Percentiles rank a stretch among this genome's conserved stretches.
phyloP scores from a whole-genome alignment of 2,113 vertebrate species.

The Eurystomus gularis region DNA sequence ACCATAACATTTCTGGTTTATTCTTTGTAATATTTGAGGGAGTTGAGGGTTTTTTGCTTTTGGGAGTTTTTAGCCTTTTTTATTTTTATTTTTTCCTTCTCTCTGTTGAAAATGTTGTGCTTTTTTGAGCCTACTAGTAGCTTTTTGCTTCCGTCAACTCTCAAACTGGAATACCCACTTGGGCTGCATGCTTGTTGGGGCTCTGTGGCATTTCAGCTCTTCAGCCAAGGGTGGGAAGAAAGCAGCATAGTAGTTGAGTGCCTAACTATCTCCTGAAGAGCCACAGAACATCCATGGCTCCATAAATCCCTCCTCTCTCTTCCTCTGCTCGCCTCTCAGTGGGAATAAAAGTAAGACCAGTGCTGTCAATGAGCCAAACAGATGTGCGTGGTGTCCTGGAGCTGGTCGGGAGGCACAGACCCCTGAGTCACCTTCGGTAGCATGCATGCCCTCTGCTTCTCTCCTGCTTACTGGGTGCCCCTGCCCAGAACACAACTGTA shows the following conservation, averaged over 20 bases:
- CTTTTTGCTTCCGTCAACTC: not conserved
- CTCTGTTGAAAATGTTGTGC: not conserved
- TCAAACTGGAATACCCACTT: not conserved
- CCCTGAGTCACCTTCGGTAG: accelerated
- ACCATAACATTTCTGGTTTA: not conserved
- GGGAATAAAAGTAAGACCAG: not conserved
- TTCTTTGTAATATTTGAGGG: not conserved
- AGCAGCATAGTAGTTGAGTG: not conserved
- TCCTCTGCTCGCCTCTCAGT: not conserved
- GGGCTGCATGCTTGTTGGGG: not conserved
- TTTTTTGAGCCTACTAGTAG: not conserved
- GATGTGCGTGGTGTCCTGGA: accelerated
- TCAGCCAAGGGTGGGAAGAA: not conserved
- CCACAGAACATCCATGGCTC: not conserved
- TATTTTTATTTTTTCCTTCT: no score
- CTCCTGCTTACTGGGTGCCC: not conserved
- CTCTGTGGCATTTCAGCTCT: not conserved
- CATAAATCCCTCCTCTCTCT: not conserved
- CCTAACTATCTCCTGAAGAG: not conserved
- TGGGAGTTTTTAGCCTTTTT: not conserved
- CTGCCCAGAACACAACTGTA: not conserved
- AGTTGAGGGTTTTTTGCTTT: not conserved
- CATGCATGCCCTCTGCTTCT: not conserved
- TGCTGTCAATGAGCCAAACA: not conserved
- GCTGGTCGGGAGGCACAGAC: accelerated